Base-by-base conservation (phyloP, 2,888 invertebrate genomes). In the Epirrita christyi region DNA sequence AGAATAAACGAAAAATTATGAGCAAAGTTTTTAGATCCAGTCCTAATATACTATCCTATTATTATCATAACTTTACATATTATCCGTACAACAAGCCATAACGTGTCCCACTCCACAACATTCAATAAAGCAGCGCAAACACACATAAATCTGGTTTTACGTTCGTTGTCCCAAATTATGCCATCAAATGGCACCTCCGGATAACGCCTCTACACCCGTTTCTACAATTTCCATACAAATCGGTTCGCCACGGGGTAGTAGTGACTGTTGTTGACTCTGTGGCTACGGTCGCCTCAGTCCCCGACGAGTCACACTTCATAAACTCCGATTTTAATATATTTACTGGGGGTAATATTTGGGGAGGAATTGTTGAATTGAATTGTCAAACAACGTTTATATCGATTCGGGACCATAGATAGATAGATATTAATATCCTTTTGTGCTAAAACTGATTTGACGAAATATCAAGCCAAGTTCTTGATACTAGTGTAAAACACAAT, bases 161-260 rank as follows among this genome's bases (percentile, higher is more conserved):
- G 84, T 84, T 72, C 81, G 76, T 75, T 75, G 83, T 86, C 83
- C 84, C 85, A 87, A 90, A 90, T 90, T 86, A 88, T 84, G 83
- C 83, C 87, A 85, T 88, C 89, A 88, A 89, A 86, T 74, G 82
- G 76, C 80, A 86, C 84, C 85, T 85, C 77, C 75, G 77, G 66
- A 77, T 78, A 74, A 70, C 76, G 69, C 67, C 68, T 67, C 76
- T 85, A 83, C 78, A 83, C 81, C 55, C 77, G 71, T 81, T 78
- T 75, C 70, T 73, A 75, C 77, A 77, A 91, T 90, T 89, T 89
- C 87, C 91, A 91, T 92, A 88, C 87, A 89, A 92, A 92, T 90
- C 88, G 86, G 66, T 90, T 88, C 76, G 86, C 81, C 80, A 83
- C 88, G 86, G 81, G 54, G 59, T 29, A 32, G 51, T 74, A 75